Percentiles rank a stretch among this genome's conserved stretches.
Evolutionary conservation across 2,888 invertebrate species (phyloP).

Genomic region (Aleiodes testaceus): DNA sequence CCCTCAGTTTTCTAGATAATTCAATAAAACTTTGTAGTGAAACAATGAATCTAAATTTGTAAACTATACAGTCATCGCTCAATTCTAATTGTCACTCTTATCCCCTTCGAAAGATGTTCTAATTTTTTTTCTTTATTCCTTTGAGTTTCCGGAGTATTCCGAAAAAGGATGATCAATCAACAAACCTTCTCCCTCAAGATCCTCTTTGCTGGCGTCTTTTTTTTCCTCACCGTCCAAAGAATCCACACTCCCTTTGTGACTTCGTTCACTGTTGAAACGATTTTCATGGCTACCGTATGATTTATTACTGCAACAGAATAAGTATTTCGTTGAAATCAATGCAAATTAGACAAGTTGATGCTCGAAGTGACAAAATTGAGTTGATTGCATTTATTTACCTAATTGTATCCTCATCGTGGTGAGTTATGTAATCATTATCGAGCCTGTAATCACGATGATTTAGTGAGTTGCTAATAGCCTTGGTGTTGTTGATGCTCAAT

Average conservation of each 20-base stretch:
- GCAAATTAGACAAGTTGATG: no score
- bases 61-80: background rate
- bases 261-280: constrained; percentile 90
- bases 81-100: no score
- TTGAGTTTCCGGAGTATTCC: background rate
- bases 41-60: background rate
- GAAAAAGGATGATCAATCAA: constrained; percentile 29
- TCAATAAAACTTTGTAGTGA: background rate
- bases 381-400: constrained; percentile 64
- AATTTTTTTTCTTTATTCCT: no score
- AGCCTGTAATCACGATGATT: constrained; percentile 85
- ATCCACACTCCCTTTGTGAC: constrained; percentile 92
- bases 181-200: constrained; percentile 86
- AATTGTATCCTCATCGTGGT: constrained; percentile 77
- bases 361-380: no score
- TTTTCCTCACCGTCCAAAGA: constrained; percentile 92
- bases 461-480: constrained; percentile 85
- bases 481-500: constrained; percentile 86
- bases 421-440: constrained; percentile 83
- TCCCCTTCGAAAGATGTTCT: no score
- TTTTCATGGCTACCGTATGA: constrained; percentile 95
- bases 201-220: constrained; percentile 92
- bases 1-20: background rate
- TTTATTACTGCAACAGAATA: constrained; percentile 80
- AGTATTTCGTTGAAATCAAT: background rate